phyloP scores from a whole-genome alignment of 1,140 invertebrate species.

The Glossosoma conforme region DNA sequence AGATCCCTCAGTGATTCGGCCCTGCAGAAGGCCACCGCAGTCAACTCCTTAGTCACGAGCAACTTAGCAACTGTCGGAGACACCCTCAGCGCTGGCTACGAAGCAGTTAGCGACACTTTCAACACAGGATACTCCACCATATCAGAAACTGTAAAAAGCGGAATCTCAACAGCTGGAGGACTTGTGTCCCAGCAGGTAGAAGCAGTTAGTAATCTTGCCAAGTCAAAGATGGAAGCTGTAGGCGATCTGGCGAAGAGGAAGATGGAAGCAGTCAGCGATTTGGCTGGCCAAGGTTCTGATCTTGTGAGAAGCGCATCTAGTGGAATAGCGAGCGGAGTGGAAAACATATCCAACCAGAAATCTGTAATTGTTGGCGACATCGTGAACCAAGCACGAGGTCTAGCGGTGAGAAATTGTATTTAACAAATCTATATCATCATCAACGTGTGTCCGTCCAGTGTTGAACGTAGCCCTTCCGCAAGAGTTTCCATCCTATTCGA shows the following conservation, averaged over 20 bases:
- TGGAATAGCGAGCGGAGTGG: constrained; percentile 4
- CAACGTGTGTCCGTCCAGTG: no score
- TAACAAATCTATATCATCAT: no score
- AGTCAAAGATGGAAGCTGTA: no score
- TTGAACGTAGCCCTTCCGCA: no score
- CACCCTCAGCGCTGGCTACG: constrained; percentile 5
- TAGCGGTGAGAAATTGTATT: no score
- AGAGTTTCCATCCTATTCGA: no score
- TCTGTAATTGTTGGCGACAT: no score
- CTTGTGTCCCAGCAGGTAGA: constrained; percentile 1
- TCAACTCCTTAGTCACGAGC: constrained; percentile 11
- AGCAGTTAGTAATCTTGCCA: constrained; percentile 3
- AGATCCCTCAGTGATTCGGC: constrained; percentile 11
- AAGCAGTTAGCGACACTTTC: not conserved
- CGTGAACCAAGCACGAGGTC: no score
- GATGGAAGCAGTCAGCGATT: constrained; percentile 9
- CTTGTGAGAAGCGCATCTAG: not conserved
- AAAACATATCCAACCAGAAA: not conserved
- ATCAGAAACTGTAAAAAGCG: constrained; percentile 2
- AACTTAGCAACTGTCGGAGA: constrained; percentile 12
- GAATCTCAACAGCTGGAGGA: not conserved
- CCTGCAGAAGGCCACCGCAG: constrained; percentile 5
- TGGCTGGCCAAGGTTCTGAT: constrained; percentile 10
- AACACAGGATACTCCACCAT: not conserved
- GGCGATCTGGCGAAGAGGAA: constrained; percentile 3